Evolutionary conservation across 2,888 invertebrate genomes (phyloP).

Genomic region (Sicus ferrugineus): DNA sequence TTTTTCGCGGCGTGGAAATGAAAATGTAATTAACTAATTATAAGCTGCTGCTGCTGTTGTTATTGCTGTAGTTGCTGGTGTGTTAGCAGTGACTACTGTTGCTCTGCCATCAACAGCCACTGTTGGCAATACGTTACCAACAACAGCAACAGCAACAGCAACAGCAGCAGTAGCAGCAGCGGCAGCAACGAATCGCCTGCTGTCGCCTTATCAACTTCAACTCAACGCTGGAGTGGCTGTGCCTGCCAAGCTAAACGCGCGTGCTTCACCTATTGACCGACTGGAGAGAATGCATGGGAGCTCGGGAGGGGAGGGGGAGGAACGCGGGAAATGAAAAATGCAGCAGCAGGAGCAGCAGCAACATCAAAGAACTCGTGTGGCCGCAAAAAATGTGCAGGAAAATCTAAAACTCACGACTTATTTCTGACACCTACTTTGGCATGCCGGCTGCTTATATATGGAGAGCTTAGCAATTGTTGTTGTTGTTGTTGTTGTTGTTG

Average conservation of each 20-base stretch:
- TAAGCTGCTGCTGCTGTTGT: not conserved
- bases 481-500: not conserved
- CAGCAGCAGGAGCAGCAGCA: slow-evolving; percentile 13
- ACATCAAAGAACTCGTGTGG: slow-evolving; percentile 22
- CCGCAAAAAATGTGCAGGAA: slow-evolving; percentile 8
- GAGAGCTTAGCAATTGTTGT: slow-evolving; percentile 3
- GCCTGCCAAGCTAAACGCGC: slow-evolving; percentile 8
- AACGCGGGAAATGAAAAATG: not conserved
- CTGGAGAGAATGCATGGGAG: slow-evolving; percentile 29
- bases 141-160: not conserved
- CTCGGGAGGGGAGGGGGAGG: not conserved
- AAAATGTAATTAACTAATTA: slow-evolving; percentile 5
- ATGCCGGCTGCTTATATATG: not conserved
- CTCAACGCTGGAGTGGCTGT: not conserved
- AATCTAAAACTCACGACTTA: slow-evolving; percentile 43
- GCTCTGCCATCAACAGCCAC: not conserved
- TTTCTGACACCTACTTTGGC: slow-evolving; percentile 44
- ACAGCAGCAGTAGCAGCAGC: not conserved
- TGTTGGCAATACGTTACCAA: too few relatives aligned
- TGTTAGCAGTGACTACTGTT: not conserved
- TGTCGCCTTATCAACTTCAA: not conserved
- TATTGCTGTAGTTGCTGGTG: slow-evolving; percentile 4
- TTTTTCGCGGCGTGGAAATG: not conserved
- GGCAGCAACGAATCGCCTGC: not conserved
- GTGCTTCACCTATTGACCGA: slow-evolving; percentile 39